Evolutionary conservation across 2,113 vertebrate genomes (phyloP).

Genomic region (Barnardius zonarius): DNA sequence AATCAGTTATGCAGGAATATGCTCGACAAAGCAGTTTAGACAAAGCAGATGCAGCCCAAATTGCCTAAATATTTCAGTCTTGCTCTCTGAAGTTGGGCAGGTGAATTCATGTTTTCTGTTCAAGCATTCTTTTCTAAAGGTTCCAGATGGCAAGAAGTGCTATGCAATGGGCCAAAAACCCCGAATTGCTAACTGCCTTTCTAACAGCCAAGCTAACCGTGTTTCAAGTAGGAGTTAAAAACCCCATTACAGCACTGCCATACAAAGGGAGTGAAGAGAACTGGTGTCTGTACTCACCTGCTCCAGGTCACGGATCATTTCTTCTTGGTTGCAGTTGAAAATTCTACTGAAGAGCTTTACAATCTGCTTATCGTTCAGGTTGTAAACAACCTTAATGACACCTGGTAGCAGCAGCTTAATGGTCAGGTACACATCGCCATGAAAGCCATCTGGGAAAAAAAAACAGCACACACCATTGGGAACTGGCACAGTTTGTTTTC

Average conservation of each 20-base stretch:
- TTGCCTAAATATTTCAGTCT: background rate
- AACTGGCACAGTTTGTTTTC: background rate
- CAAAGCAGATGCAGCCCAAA: background rate
- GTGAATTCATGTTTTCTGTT: background rate
- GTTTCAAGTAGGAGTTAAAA: background rate
- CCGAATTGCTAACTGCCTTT: background rate
- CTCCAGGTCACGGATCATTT: slow-evolving; percentile 93
- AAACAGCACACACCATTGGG: background rate
- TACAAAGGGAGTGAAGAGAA: background rate
- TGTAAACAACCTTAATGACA: slow-evolving; percentile 95
- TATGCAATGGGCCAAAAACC: background rate
- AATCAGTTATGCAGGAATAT: background rate
- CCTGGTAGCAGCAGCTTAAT: slow-evolving; percentile 94
- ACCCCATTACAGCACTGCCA: background rate
- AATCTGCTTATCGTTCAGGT: slow-evolving; percentile 98
- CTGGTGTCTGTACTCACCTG: slow-evolving; percentile 79
- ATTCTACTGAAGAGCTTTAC: slow-evolving; percentile 96
- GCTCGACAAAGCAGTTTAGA: background rate
- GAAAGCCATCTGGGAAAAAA: slow-evolving; percentile 85
- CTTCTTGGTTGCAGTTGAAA: slow-evolving; percentile 90
- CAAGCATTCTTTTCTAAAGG: background rate
- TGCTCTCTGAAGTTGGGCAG: background rate
- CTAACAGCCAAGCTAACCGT: background rate
- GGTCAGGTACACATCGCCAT: slow-evolving; percentile 90
- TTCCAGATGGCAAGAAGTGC: background rate